Evolutionary conservation across 2,797 vertebrate genomes (phyloP).

Genomic region (Myiotriccus ornatus): DNA sequence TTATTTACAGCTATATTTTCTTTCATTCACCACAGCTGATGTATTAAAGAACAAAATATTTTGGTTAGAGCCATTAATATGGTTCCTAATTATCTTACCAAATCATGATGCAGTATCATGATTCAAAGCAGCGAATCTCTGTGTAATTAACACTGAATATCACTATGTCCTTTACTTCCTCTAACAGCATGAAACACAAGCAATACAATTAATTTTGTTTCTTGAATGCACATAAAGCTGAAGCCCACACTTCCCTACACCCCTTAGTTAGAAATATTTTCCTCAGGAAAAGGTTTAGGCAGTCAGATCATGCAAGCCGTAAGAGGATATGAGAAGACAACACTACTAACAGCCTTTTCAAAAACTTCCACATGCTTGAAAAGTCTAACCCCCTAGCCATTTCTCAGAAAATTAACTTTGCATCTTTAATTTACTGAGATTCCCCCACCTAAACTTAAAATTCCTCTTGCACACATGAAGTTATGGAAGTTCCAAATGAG

Average conservation of each 20-base stretch:
- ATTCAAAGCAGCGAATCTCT: neutral
- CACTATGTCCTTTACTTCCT: neutral
- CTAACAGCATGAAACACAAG: neutral
- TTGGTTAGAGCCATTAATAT: neutral
- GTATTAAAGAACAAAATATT: neutral
- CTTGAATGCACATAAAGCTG: neutral
- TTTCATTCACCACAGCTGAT: neutral
- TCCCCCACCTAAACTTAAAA: neutral
- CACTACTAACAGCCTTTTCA: neutral
- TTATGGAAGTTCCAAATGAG: neutral
- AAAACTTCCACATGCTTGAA: neutral
- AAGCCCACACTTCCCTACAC: neutral
- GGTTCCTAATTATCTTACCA: neutral
- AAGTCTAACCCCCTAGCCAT: neutral
- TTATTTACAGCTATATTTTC: neutral
- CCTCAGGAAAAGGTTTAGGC: neutral
- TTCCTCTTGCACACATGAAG: neutral
- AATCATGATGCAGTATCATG: neutral
- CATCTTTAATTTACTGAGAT: neutral
- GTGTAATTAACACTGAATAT: neutral
- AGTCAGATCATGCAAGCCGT: neutral
- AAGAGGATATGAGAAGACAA: neutral
- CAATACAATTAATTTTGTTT: neutral
- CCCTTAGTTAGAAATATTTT: neutral
- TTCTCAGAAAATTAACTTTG: neutral